Conservation (phyloP, 1,140 invertebrate species). For the Sarcophaga peregrina region DNA sequence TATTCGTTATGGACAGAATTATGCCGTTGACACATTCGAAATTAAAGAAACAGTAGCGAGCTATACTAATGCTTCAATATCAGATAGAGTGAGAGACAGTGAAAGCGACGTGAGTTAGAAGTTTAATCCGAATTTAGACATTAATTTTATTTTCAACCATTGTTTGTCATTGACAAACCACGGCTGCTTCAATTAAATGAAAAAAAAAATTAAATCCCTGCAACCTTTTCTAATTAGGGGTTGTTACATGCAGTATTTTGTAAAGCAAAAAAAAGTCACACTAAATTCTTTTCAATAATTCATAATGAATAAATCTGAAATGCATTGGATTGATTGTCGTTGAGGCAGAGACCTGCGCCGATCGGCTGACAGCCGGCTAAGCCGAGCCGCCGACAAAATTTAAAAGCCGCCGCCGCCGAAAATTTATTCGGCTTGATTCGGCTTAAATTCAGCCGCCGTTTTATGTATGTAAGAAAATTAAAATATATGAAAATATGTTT, state of each 20-base stretch:
- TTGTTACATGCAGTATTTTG: not conserved
- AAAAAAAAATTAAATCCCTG: constrained; percentile 8
- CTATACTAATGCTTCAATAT: not conserved
- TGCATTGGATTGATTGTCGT: not conserved
- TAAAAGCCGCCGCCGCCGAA: too few relatives aligned
- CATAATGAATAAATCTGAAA: not conserved
- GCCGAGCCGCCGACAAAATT: too few relatives aligned
- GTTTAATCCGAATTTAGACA: constrained; percentile 39
- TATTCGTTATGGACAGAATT: too few relatives aligned
- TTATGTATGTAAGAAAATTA: too few relatives aligned
- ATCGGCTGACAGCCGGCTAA: too few relatives aligned
- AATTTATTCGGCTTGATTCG: too few relatives aligned
- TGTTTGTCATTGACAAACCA: constrained; percentile 37
- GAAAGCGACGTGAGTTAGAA: not conserved
- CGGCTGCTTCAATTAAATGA: not conserved
- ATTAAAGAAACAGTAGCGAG: not conserved
- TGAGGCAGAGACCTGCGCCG: too few relatives aligned
- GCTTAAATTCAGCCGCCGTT: too few relatives aligned
- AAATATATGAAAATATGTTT: too few relatives aligned
- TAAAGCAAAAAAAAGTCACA: not conserved
- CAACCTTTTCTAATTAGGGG: constrained; percentile 38
- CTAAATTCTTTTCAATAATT: not conserved
- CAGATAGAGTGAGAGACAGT: too few relatives aligned
- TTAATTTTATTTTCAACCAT: constrained; percentile 35
- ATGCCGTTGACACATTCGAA: not conserved